Percentiles rank a stretch among this genome's conserved stretches.
phyloP scores from a whole-genome alignment of 2,888 invertebrate species.

The Macaria notata region DNA sequence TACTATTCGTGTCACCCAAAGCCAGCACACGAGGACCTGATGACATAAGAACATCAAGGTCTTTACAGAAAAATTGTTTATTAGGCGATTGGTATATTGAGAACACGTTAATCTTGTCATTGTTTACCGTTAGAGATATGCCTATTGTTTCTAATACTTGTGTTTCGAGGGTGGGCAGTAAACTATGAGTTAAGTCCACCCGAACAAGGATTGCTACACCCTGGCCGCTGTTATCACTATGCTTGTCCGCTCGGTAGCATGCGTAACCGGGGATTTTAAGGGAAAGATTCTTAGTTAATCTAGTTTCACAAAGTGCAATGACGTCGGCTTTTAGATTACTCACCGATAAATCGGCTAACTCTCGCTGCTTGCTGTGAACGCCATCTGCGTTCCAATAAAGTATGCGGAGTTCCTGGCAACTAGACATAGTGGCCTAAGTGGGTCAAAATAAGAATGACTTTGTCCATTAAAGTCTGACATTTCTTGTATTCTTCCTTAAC shows the following conservation, averaged over 20 bases:
- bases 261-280: background rate
- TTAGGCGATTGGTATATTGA: slow-evolving; percentile 2
- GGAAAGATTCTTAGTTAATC: background rate
- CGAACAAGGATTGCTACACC: background rate
- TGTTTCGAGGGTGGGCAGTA: background rate
- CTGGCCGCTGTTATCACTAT: background rate
- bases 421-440: background rate
- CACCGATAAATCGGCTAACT: background rate
- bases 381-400: background rate
- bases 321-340: background rate
- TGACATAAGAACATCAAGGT: background rate
- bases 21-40: background rate
- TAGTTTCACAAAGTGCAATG: background rate
- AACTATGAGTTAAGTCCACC: background rate
- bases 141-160: background rate
- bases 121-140: background rate
- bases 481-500: background rate
- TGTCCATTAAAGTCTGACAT: background rate
- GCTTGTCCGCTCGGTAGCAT: background rate
- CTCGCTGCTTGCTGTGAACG: background rate
- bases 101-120: background rate
- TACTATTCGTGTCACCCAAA: background rate
- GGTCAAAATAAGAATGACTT: background rate
- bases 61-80: background rate
- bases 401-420: background rate